Base-by-base conservation (phyloP, 2,113 vertebrate genomes). In the Pteruthius melanotis region DNA sequence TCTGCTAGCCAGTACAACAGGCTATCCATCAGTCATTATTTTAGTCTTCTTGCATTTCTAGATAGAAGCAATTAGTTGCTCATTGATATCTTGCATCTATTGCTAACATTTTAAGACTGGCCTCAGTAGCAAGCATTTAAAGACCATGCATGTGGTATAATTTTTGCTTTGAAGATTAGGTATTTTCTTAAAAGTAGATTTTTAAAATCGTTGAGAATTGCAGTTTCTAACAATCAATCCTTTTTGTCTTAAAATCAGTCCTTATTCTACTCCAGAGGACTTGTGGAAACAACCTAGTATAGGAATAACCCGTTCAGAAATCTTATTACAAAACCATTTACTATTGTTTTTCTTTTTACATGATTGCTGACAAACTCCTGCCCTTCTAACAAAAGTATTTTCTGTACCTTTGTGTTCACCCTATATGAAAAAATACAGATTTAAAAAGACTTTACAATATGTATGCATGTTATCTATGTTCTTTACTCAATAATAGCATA, bases 391-490 rank as follows among this genome's bases (percentile, higher is more conserved):
- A 45, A 83, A 59, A 79, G 12, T 79, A 49, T 54, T 85, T 82
- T 79, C 53, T 91, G 61, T 84, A 69, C 9, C 13, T 87, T 60
- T 84, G 5, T 45, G 23, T 53, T 91, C 15, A 65, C 4, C 11
- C 5, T 40, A 15, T 84, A 92, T 63, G 15, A 87, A 93, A 89
- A 75, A 79, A 42, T 30, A 83, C 5, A 75, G n/a, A 57, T 88
- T 89, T 61, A 3, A 56, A 89, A 70, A 66, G 3, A 27, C 35
- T 95, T 23, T 80, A 70, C 30, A 87, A 27, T 83, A 86, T 85
- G 30, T 83, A 93, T 90, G 82, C 90, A 93, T 94, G 93, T 77
- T 94, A 88, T 6, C 13, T 85, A 57, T 35, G 6, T 72, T 87
- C 60, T 89, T 94, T 42, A 81, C 12, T 59, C 56, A 72, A 7